Conservation (phyloP, 2,888 invertebrate genomes). For the Hypolimnas misippus region DNA sequence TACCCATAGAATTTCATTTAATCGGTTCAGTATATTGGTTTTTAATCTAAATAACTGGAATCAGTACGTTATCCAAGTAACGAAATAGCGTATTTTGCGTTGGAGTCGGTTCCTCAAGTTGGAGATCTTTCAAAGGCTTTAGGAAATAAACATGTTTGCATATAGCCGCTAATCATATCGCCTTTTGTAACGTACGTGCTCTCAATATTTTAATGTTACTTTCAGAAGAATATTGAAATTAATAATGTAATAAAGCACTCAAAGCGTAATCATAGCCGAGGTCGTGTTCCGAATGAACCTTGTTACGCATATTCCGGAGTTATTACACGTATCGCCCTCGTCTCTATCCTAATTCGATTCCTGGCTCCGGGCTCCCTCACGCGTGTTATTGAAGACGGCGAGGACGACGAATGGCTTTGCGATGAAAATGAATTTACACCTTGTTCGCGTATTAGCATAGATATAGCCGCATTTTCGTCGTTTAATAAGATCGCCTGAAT, state of each 20-base stretch:
- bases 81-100: too few species aligned
- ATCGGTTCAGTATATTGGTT: too few species aligned
- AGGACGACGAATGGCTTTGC: slow-evolving; percentile 29
- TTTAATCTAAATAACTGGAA: too few species aligned
- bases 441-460: slow-evolving; percentile 35
- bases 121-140: too few species aligned
- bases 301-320: slow-evolving; percentile 27
- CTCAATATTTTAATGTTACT: neutral
- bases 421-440: slow-evolving; percentile 36
- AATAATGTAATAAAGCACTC: slow-evolving; percentile 4
- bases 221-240: neutral
- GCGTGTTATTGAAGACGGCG: slow-evolving; percentile 29
- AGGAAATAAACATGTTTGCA: too few species aligned
- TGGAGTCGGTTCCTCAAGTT: too few species aligned
- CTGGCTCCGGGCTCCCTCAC: slow-evolving; percentile 22
- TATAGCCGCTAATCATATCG: too few species aligned
- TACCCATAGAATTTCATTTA: too few species aligned
- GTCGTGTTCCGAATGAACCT: slow-evolving; percentile 14
- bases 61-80: too few species aligned
- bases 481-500: neutral
- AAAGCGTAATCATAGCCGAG: slow-evolving; percentile 3
- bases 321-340: slow-evolving; percentile 36
- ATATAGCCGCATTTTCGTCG: slow-evolving; percentile 22
- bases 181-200: too few species aligned
- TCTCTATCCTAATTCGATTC: slow-evolving; percentile 32